Base-by-base conservation (phyloP, 2,113 vertebrate species). In the Mus pahari region DNA sequence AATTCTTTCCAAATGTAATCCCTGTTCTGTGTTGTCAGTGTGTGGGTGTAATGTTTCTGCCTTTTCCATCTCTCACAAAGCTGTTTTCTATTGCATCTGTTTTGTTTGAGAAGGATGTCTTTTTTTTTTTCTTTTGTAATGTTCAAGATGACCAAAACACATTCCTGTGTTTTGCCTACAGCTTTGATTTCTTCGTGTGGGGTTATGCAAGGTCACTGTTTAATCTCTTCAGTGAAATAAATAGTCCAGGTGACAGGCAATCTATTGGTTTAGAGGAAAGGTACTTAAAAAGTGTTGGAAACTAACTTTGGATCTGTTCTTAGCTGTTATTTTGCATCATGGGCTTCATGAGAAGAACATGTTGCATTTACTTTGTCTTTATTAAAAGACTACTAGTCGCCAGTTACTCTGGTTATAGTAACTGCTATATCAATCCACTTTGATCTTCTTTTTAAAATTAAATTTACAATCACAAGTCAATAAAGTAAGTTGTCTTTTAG, bases 1-100 rank as follows among this genome's bases (percentile, higher is more conserved):
- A 93, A 97, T 96, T 98, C 97, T 98, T 98, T 98, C 98, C 98
- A 98, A 98, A 98, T 98, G 98, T 98, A 96, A 98, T 97, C 92
- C 91, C 94, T 95, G 92, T 96, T 95, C 94, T 92, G 45, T 96
- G 96, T 97, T 98, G 98, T 98, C 97, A 95, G 97, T 93, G 95
- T 98, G 97, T 98, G 97, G 97, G 98, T 97, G 98, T 98, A 91
- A 97, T 95, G 96, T 96, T 97, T 91, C 95, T 94, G 96, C 94
- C 96, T 98, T 91, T 97, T 96, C 92, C 97, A 96, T 94, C 94
- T 93, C 94, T 96, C 94, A 94, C 31, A 95, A 84, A 84, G 70
- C 74, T 94, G 45, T 45, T 92, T 95, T 97, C 66, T 94, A 53
- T 98, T 97, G 75, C 89, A 92, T 97, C 95, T 96, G 92, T 97